A percentile compares a stretch with the other conserved stretches of the same genome.
Conservation (phyloP, 2,797 vertebrate genomes). For the Acanthurus leucopareius region DNA sequence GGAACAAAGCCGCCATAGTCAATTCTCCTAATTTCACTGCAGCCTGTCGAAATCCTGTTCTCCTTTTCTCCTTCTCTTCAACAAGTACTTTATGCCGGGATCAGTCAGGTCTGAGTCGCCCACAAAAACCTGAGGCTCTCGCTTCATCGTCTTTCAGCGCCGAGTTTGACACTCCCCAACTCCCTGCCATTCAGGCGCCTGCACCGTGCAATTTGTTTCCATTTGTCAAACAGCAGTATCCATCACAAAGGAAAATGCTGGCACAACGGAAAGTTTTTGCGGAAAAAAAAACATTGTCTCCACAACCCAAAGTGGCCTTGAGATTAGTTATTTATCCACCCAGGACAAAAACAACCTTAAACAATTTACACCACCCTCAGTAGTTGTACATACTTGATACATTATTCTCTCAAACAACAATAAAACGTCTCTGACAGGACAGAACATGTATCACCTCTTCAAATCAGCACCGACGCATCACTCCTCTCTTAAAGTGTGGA, state of each 20-base stretch:
- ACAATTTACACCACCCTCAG: constrained; percentile 72
- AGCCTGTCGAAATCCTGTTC: constrained; percentile 85
- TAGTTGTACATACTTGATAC: constrained; percentile 75
- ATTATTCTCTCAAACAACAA: constrained; percentile 76
- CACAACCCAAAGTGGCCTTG: constrained; percentile 72
- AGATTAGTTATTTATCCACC: constrained; percentile 70
- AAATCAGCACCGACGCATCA: constrained; percentile 71
- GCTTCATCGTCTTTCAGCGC: constrained; percentile 79
- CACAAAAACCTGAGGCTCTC: constrained; percentile 81
- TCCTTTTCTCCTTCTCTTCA: constrained; percentile 82
- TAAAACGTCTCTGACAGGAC: constrained; percentile 70
- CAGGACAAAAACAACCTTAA: constrained; percentile 73
- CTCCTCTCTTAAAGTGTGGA: constrained; percentile 75
- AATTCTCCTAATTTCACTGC: constrained; percentile 87
- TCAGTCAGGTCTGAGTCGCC: constrained; percentile 85
- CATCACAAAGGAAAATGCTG: constrained; percentile 84
- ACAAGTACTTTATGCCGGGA: constrained; percentile 85
- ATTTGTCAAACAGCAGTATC: constrained; percentile 85
- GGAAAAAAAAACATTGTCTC: constrained; percentile 70
- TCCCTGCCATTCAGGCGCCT: constrained; percentile 81
- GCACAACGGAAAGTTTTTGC: constrained; percentile 79
- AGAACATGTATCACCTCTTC: constrained; percentile 62
- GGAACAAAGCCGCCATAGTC: constrained; percentile 88
- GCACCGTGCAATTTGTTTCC: constrained; percentile 84
- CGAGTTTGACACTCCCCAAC: constrained; percentile 79